A percentile compares a stretch with the other conserved stretches of the same genome.
Conservation (phyloP, 1,140 invertebrate species). For the Thaumetopoea pityocampa region DNA sequence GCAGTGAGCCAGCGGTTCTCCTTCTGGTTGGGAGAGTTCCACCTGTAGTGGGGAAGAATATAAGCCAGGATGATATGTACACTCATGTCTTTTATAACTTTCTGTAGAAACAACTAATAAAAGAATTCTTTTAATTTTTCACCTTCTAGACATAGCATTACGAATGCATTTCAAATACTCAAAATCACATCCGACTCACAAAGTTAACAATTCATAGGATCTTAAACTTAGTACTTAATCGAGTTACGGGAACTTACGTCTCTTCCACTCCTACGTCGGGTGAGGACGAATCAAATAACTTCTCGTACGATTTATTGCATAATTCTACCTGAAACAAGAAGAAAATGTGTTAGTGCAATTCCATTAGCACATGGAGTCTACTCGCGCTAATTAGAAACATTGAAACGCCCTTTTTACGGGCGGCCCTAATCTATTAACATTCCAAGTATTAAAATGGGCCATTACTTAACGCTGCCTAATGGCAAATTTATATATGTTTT, state of each 20-base stretch:
- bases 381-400: constrained; percentile 13
- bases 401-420: constrained; percentile 6
- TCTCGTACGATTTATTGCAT: constrained; percentile 71
- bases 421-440: not conserved
- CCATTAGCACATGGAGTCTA: constrained; percentile 11
- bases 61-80: too few species aligned
- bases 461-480: too few species aligned
- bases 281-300: constrained; percentile 51
- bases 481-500: too few species aligned
- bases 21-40: too few species aligned
- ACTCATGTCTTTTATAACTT: too few species aligned
- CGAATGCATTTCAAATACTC: too few species aligned
- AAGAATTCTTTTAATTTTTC: too few species aligned
- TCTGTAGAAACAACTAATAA: too few species aligned
- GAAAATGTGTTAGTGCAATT: constrained; percentile 67
- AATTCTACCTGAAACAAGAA: constrained; percentile 75
- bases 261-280: constrained; percentile 44
- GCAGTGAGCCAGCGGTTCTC: too few species aligned
- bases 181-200: constrained; percentile 14
- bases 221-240: constrained; percentile 36
- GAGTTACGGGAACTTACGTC: constrained; percentile 59
- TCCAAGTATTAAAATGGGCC: not conserved
- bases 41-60: too few species aligned
- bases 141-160: too few species aligned
- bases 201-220: constrained; percentile 31